A percentile compares a stretch with the other conserved stretches of the same genome.
Evolutionary conservation across 2,797 vertebrate species (phyloP).

Genomic region (Linurgus olivaceus): DNA sequence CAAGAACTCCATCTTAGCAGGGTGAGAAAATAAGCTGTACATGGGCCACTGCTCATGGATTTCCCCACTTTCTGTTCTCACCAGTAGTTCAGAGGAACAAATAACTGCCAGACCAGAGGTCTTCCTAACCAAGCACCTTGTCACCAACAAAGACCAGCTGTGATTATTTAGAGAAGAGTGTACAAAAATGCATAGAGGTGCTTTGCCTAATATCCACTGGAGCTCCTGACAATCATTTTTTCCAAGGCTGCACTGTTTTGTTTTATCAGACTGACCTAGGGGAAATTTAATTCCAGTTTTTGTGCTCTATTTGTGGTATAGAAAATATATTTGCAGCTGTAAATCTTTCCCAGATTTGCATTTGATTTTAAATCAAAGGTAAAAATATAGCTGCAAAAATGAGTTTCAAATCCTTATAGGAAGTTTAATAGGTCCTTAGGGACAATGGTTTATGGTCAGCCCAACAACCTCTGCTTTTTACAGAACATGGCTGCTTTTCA

Average conservation of each 20-base stretch:
- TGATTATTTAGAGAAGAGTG: neutral
- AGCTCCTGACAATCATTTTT: neutral
- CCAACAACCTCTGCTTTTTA: neutral
- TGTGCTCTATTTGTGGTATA: neutral
- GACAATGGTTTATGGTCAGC: neutral
- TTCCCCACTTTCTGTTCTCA: neutral
- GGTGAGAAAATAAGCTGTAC: neutral
- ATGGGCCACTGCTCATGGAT: neutral
- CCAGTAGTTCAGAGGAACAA: neutral
- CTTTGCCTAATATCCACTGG: neutral
- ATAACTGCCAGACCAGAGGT: neutral
- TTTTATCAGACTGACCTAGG: neutral
- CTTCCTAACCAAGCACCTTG: neutral
- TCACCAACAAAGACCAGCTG: neutral
- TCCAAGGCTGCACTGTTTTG: neutral
- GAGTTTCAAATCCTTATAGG: neutral
- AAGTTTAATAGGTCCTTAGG: neutral
- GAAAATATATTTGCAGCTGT: neutral
- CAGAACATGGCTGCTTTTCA: neutral
- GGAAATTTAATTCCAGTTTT: neutral
- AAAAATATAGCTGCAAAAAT: neutral
- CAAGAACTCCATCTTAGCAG: neutral
- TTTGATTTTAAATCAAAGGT: neutral
- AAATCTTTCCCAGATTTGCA: neutral
- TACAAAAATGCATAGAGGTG: neutral